phyloP scores from a whole-genome alignment of 2,888 invertebrate species.

The Clistopyga incitator region DNA sequence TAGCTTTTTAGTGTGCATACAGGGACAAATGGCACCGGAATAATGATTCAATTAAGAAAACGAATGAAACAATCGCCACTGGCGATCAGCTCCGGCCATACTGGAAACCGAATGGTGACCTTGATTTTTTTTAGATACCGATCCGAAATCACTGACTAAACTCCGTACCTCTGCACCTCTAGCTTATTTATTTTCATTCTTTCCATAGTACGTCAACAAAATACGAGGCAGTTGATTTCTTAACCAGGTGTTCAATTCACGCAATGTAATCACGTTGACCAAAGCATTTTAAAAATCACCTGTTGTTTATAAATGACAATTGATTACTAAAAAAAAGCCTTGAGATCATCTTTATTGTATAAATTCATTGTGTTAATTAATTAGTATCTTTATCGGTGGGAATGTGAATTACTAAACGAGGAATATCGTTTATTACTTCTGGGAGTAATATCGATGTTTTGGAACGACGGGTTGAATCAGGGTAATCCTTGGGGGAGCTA shows the following conservation, averaged over 20 bases:
- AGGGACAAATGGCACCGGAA: neutral
- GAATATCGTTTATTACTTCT: slow-evolving; percentile 23
- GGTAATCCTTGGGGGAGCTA: slow-evolving; percentile 2
- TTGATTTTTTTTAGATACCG: too few species aligned
- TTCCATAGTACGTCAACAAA: too few species aligned
- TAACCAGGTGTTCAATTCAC: too few species aligned
- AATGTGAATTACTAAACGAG: slow-evolving; percentile 30
- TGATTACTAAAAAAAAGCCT: neutral
- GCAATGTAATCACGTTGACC: too few species aligned
- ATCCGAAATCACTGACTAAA: too few species aligned
- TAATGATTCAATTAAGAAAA: too few species aligned
- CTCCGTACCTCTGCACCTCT: too few species aligned
- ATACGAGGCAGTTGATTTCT: neutral
- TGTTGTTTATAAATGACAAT: neutral
- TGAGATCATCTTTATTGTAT: neutral
- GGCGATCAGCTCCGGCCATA: too few species aligned
- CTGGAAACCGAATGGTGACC: too few species aligned
- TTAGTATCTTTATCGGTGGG: neutral
- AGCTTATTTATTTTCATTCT: too few species aligned
- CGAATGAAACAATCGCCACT: too few species aligned
- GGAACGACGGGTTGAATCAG: slow-evolving; percentile 1
- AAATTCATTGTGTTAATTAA: neutral
- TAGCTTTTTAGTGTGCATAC: neutral
- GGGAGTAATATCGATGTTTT: slow-evolving; percentile 15
- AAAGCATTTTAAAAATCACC: neutral